Evolutionary conservation across 1,140 invertebrate species (phyloP).

Genomic region (Pectinophora gossypiella): DNA sequence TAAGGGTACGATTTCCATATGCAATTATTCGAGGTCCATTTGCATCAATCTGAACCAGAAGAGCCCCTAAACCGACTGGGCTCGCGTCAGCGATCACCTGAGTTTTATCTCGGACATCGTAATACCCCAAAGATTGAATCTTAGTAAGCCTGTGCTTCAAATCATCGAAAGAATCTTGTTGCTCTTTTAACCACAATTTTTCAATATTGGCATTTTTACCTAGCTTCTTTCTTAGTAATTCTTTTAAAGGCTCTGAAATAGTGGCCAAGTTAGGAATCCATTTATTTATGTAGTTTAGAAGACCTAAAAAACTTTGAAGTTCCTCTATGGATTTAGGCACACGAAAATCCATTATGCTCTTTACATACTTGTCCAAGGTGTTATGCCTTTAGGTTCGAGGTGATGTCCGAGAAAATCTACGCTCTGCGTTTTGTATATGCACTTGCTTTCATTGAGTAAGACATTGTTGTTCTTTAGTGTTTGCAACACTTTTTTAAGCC

Average conservation of each 20-base stretch:
- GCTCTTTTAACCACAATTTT: not conserved
- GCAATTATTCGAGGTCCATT: too few relatives aligned
- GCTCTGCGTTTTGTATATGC: not conserved
- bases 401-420: constrained; percentile 2
- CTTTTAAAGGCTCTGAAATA: constrained; percentile 1
- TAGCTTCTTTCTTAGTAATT: not conserved
- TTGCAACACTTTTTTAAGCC: not conserved
- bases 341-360: constrained; percentile 3
- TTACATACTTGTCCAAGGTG: constrained; percentile 1
- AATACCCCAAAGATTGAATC: not conserved
- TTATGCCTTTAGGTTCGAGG: not conserved
- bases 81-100: too few relatives aligned
- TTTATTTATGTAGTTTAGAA: constrained; percentile 16
- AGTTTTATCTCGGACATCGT: too few relatives aligned
- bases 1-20: too few relatives aligned
- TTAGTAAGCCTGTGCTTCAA: not conserved
- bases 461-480: not conserved
- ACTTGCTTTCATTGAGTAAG: too few relatives aligned
- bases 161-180: not conserved
- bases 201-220: constrained; percentile 1
- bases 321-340: constrained; percentile 6
- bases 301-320: constrained; percentile 4
- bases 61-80: too few relatives aligned
- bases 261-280: not conserved
- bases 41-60: too few relatives aligned